Conservation (phyloP, 30 jellyfish, hydroid and myxozoan species). For the Aurelia aurita complex sp. Pacific region DNA sequence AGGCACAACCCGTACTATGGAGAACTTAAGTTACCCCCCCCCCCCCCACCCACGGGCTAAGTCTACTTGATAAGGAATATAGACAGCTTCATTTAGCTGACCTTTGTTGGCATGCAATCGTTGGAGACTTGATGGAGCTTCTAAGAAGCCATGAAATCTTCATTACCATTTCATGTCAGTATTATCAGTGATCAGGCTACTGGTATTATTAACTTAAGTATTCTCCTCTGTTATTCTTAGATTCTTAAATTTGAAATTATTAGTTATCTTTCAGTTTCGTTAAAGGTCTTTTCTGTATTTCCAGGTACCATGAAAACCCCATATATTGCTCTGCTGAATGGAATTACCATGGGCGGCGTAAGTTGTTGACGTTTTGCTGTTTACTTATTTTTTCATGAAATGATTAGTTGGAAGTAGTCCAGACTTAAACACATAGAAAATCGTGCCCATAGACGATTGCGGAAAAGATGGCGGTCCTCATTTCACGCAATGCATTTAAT, state of each 20-base stretch:
- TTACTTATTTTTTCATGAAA: not conserved
- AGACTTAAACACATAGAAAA: no score
- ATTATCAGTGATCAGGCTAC: not conserved
- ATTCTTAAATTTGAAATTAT: not conserved
- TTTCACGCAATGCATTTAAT: no score
- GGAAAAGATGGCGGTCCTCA: no score
- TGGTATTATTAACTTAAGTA: not conserved
- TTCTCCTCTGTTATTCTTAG: not conserved
- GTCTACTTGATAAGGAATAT: no score
- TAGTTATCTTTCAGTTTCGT: not conserved
- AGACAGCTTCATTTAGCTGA: no score
- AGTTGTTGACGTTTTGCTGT: conserved; percentile 15
- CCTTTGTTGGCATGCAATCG: no score
- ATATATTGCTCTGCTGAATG: conserved; percentile 88
- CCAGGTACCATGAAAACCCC: conserved; percentile 94
- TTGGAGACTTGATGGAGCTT: no score
- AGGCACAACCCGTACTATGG: no score
- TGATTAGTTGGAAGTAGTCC: not conserved
- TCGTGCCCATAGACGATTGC: no score
- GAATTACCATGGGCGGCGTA: conserved; percentile 99
- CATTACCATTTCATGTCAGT: not conserved
- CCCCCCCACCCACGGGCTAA: no score
- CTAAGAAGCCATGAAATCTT: no score
- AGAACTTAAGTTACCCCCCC: no score
- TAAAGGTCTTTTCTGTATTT: not conserved